A percentile compares a stretch with the other conserved stretches of the same genome.
phyloP scores from a whole-genome alignment of 1,140 invertebrate species.

The Scaptomyza hsui region DNA sequence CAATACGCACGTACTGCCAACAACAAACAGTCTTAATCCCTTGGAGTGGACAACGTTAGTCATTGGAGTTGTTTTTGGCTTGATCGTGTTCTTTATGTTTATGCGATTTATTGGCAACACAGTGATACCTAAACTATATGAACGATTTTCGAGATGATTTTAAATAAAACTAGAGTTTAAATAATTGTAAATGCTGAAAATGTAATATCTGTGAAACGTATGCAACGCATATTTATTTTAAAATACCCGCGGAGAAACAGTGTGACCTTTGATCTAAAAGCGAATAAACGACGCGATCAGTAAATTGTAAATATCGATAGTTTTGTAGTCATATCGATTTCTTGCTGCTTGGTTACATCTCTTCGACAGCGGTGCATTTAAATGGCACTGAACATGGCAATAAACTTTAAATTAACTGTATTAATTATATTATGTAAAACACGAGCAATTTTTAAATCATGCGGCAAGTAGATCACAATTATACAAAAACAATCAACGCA shows the following conservation, averaged over 20 bases:
- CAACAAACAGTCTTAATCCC: slow-evolving; percentile 69
- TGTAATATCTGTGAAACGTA: neutral
- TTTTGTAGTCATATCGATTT: neutral
- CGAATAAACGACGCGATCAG: neutral
- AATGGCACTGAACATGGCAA: neutral
- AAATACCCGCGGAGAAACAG: neutral
- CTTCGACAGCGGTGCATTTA: neutral
- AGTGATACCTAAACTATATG: slow-evolving; percentile 76
- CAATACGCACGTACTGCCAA: slow-evolving; percentile 77
- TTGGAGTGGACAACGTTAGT: slow-evolving; percentile 80
- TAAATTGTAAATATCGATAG: slow-evolving; percentile 10
- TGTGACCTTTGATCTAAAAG: neutral
- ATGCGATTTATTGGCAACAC: slow-evolving; percentile 74
- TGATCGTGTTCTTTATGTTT: slow-evolving; percentile 75
- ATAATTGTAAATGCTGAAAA: neutral
- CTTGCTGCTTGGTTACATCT: neutral
- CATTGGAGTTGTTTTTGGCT: slow-evolving; percentile 73
- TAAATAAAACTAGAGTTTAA: neutral
- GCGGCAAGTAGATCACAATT: neutral
- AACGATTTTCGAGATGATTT: slow-evolving; percentile 66
- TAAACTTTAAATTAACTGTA: neutral
- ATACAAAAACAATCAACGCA: slow-evolving; percentile 1
- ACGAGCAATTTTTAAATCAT: neutral
- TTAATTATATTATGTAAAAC: neutral
- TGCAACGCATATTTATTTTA: neutral